phyloP scores from a whole-genome alignment of 2,888 invertebrate species.

The Diarsia dahlii region DNA sequence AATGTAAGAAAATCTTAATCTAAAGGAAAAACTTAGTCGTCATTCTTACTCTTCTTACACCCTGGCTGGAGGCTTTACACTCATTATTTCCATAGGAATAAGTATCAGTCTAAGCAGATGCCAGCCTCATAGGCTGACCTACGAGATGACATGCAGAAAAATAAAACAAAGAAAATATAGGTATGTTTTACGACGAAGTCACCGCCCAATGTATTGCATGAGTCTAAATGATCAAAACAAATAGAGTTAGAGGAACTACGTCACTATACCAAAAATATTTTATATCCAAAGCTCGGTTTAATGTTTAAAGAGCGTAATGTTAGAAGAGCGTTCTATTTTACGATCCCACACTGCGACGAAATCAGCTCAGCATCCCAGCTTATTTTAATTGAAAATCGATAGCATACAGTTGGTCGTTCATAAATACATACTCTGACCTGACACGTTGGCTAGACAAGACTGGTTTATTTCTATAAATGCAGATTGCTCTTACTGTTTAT shows the following conservation, averaged over 20 bases:
- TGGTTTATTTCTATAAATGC: conserved; percentile 37
- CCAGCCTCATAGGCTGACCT: no score
- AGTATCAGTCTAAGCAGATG: no score
- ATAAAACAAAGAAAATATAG: neutral
- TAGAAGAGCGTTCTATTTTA: conserved; percentile 44
- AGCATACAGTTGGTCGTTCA: conserved; percentile 49
- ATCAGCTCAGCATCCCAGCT: conserved; percentile 41
- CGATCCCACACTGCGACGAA: conserved; percentile 28
- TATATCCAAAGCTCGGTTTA: conserved; percentile 18
- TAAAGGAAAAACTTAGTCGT: no score
- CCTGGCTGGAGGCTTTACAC: no score
- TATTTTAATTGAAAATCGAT: conserved; percentile 70
- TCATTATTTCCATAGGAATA: no score
- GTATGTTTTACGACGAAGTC: neutral
- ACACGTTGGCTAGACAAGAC: conserved; percentile 45
- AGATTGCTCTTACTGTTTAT: conserved; percentile 29
- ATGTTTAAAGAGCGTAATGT: neutral
- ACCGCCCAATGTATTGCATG: neutral
- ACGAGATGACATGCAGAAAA: no score
- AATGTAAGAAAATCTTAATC: no score
- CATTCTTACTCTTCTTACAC: no score
- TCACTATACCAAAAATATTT: conserved; percentile 3
- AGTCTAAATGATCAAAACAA: neutral
- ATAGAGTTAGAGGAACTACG: neutral
- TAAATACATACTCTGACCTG: conserved; percentile 57